Percentiles rank a stretch among this genome's conserved stretches.
Evolutionary conservation across 30 jellyfish, hydroid and myxozoan genomes (phyloP).

Genomic region (Rhopilema esculentum): DNA sequence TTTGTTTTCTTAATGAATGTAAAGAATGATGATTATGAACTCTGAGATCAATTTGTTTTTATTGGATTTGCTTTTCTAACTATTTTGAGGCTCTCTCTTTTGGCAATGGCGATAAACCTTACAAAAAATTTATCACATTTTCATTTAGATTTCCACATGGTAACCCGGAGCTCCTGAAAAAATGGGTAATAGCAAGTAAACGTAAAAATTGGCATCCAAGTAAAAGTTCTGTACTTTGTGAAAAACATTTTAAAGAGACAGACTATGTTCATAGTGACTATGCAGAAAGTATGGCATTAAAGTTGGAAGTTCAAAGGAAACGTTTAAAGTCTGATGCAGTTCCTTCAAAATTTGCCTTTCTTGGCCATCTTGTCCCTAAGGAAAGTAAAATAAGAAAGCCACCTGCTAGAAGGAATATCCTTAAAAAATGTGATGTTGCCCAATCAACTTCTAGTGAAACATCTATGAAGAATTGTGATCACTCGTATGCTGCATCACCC

Average conservation of each 20-base stretch:
- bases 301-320: not conserved
- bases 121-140: not conserved
- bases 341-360: slow-evolving; percentile 19
- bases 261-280: slow-evolving; percentile 9
- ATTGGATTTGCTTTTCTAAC: no score
- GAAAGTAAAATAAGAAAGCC: no score
- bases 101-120: no score
- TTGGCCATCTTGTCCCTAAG: not conserved
- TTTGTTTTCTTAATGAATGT: not conserved
- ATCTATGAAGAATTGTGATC: no score
- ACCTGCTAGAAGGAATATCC: no score
- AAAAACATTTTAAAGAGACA: slow-evolving; percentile 5
- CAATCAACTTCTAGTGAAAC: no score
- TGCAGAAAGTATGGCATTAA: not conserved
- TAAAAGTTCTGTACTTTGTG: slow-evolving; percentile 12
- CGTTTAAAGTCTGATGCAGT: slow-evolving; percentile 29
- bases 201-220: slow-evolving; percentile 1
- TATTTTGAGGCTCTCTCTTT: no score
- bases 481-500: slow-evolving; percentile 14
- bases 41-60: not conserved
- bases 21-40: not conserved
- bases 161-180: slow-evolving; percentile 28
- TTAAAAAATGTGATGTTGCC: no score
- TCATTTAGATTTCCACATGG: slow-evolving; percentile 7
- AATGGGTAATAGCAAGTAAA: slow-evolving; percentile 5